Percentiles rank a stretch among this genome's conserved stretches.
Conservation (phyloP, 2,113 vertebrate species). For the Cynocephalus volans region DNA sequence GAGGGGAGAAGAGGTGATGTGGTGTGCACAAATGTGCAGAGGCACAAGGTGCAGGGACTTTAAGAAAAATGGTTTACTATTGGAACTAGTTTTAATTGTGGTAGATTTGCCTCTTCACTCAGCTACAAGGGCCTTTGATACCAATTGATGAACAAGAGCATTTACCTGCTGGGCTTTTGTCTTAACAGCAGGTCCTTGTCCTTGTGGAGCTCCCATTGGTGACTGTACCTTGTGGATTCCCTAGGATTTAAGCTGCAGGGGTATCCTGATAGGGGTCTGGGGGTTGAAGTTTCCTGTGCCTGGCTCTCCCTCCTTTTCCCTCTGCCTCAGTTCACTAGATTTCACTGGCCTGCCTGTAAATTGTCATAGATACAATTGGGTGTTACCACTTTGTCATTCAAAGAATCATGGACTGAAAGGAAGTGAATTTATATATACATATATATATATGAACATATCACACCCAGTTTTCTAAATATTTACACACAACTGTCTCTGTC, state of each 20-base stretch:
- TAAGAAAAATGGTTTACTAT: neutral
- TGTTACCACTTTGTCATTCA: neutral
- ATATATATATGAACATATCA: conserved; percentile 8
- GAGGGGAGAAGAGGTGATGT: neutral
- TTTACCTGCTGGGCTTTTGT: neutral
- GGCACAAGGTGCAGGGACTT: neutral
- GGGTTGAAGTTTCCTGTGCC: rapidly evolving
- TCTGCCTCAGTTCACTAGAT: neutral
- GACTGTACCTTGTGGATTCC: neutral
- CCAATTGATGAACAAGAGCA: neutral
- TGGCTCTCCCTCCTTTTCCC: neutral
- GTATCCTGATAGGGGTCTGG: no score
- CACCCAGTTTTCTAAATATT: conserved; percentile 68
- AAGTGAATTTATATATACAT: no score
- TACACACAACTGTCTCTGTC: neutral
- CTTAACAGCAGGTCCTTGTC: neutral
- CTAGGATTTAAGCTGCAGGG: neutral
- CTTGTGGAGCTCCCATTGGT: no score
- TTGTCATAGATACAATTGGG: neutral
- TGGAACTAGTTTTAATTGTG: neutral
- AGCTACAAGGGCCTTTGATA: neutral
- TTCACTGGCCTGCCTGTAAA: neutral
- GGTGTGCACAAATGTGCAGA: neutral
- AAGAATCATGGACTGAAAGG: neutral
- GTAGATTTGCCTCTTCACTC: neutral